These are phyloP conservation scores for Ochlodes sylvanus DNA, from an alignment of 2,888 invertebrate species.

Conservation along the genomic window DNA sequence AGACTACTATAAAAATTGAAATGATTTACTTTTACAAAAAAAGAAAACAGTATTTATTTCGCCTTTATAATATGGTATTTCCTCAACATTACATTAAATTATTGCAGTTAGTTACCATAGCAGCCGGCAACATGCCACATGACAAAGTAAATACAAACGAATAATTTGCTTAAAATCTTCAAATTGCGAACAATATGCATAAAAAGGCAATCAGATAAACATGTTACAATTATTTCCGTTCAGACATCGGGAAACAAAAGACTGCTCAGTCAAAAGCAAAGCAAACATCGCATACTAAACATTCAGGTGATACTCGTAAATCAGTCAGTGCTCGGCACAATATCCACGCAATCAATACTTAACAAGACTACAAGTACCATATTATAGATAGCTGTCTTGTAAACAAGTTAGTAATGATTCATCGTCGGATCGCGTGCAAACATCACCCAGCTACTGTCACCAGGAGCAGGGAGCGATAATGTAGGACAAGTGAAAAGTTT, in stretches of 20 bases:
- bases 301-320: slow-evolving; percentile 4
- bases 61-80: too few species aligned
- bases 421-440: slow-evolving; percentile 34
- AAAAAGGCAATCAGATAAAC: too few species aligned
- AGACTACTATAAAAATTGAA: too few species aligned
- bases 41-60: too few species aligned
- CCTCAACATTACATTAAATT: too few species aligned
- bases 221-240: too few species aligned
- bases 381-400: slow-evolving; percentile 22
- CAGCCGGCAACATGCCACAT: too few species aligned
- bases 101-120: too few species aligned
- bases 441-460: slow-evolving; percentile 6
- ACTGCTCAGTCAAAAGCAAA: neutral
- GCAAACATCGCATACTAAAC: neutral
- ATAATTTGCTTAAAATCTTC: too few species aligned
- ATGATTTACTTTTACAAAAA: too few species aligned
- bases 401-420: slow-evolving; percentile 32
- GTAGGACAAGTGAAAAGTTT: neutral
- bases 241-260: neutral
- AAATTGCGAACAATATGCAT: too few species aligned
- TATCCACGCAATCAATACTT: slow-evolving; percentile 21
- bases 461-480: neutral
- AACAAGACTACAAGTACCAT: slow-evolving; percentile 13
- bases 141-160: too few species aligned
- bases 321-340: neutral